These are phyloP conservation scores for Abrostola tripartita DNA, from an alignment of 2,888 invertebrate genomes.

Conservation along the genomic window DNA sequence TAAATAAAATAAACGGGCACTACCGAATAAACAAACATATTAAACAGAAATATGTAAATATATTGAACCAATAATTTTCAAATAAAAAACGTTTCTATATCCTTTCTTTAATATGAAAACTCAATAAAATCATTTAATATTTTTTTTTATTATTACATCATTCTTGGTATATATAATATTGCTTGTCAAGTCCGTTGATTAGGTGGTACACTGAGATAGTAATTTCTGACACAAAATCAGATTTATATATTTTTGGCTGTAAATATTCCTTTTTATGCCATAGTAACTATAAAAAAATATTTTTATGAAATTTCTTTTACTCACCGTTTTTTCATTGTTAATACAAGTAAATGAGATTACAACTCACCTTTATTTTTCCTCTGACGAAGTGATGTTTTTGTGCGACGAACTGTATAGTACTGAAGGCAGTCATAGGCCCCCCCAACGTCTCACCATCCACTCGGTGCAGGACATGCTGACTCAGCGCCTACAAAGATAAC, in stretches of 20 bases:
- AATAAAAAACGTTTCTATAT: background rate
- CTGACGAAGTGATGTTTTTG: constrained; percentile 81
- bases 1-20: background rate
- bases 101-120: no score
- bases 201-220: background rate
- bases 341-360: constrained; percentile 14
- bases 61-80: background rate
- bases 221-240: background rate
- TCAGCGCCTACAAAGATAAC: constrained; percentile 70
- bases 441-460: constrained; percentile 76
- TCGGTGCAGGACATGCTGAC: constrained; percentile 81
- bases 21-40: background rate
- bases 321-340: constrained; percentile 21
- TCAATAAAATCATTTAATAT: no score
- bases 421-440: constrained; percentile 80
- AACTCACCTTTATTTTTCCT: constrained; percentile 79
- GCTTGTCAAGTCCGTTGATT: no score
- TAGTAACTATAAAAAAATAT: constrained; percentile 20
- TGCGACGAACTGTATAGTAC: constrained; percentile 81
- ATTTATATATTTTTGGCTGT: constrained; percentile 16
- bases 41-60: background rate
- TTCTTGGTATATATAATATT: no score
- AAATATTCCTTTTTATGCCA: constrained; percentile 7
- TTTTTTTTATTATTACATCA: no score
- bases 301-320: constrained; percentile 23